Base-by-base conservation (phyloP, 1,140 invertebrate species). In the Pseudomyrmex dendroicus region DNA sequence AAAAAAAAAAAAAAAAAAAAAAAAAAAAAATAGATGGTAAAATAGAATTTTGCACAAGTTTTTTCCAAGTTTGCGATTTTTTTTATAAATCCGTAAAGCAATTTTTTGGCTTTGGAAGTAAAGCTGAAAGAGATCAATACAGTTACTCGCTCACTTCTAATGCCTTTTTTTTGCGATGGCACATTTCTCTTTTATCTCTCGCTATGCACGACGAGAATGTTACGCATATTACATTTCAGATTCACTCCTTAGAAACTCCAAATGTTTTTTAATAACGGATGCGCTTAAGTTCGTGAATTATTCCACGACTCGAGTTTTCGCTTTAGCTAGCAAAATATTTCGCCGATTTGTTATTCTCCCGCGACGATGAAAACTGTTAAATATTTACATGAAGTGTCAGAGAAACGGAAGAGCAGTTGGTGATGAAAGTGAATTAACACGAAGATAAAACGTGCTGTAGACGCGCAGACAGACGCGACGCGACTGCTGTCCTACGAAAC, bases 41-140 rank as follows among this genome's bases (percentile, higher is more conserved):
- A 2, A 46, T 68, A n/a, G 77, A 78, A 25, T 62, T 35, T 35
- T 1, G 35, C 35, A 35, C 35, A 35, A 35, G 35, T 35, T 35
- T 35, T 35, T 54, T 84, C 59, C 1, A 46, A 22, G 15, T 17
- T n/a, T 15, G 17, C 20, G 15, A 22, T 10, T 35, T 35, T 66
- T 25, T 22, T 44, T 54, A 17, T 56, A 13, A 17, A 52, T 9
- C 50, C 56, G 5, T 82, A 66, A 59, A 78, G 12, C 56, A 61
- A 78, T 82, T 88, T 74, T 89, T 89, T 86, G 90, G 90, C 63
- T 78, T 20, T 35, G 35, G 5, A 5, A 52, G 61, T 86, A 82
- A 83, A 89, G 73, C 90, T 92, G 87, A 91, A 89, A 83, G 66
- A 50, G n/a, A 68, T 20, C 4, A 22, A 66, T 56, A 50, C n/a